phyloP scores from a whole-genome alignment of 2,113 vertebrate genomes.

The Antidorcas marsupialis region DNA sequence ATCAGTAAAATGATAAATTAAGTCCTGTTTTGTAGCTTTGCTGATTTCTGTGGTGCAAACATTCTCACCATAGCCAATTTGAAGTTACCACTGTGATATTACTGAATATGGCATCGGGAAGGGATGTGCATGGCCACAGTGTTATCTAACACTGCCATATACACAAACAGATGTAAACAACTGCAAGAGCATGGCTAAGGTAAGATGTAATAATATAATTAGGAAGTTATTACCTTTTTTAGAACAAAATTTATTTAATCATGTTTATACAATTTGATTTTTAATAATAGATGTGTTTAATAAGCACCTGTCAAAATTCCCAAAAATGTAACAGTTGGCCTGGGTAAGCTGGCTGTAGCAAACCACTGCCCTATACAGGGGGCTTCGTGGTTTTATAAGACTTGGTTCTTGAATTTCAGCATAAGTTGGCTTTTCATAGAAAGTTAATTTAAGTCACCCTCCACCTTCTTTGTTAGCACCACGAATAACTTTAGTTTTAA shows the following conservation, averaged over 20 bases:
- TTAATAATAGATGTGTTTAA: conserved; percentile 23
- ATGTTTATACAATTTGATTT: not conserved
- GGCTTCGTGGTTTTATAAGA: not conserved
- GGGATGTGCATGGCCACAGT: too few species aligned
- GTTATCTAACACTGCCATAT: not conserved
- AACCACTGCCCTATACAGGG: not conserved
- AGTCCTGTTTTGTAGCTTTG: not conserved
- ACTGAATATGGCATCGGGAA: not conserved
- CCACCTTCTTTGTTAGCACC: not conserved
- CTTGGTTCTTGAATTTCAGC: not conserved
- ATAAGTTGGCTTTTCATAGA: not conserved
- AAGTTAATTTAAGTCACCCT: not conserved
- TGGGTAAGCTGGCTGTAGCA: not conserved
- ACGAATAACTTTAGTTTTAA: not conserved
- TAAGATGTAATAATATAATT: not conserved
- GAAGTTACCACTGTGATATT: not conserved
- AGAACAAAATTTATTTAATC: not conserved
- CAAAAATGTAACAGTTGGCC: not conserved
- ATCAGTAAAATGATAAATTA: not conserved
- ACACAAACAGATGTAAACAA: not conserved
- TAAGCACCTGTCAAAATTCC: not conserved
- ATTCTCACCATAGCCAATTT: not conserved
- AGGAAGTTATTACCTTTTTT: not conserved
- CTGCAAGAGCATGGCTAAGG: not conserved
- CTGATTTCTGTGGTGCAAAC: not conserved